Base-by-base conservation (phyloP, 1,140 invertebrate genomes). In the Drosophila varians region DNA sequence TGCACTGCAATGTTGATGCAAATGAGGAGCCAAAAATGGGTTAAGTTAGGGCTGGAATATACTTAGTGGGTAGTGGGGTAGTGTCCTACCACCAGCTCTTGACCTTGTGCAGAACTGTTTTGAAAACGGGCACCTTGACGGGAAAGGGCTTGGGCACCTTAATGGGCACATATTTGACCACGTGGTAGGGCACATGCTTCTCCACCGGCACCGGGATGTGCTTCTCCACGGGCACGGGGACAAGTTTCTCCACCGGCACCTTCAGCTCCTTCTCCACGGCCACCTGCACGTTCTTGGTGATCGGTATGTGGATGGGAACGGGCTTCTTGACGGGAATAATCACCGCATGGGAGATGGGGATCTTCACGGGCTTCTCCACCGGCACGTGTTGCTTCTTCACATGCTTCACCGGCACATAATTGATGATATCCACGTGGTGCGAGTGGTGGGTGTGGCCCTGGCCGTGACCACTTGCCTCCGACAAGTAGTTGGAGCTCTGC, bases 61-160 rank as follows among this genome's bases (percentile, higher is more conserved):
- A 31, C 28, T 31, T 31, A 31, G 28, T 31, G 11, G 2, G 0
- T 31, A 31, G 9, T 31, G 28, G 25, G 3, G 5, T 7, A 11
- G 28, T 31, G 3, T 51, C 23, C 58, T 89, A 90, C 89, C 89
- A 90, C 90, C 79, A 90, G 8, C 89, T 71, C 70, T 93, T 94
- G 46, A 93, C 91, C 19, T 93, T 93, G 65, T 94, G 93, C 72
- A 93, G 92, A 49, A 95, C 92, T 48, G 94, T 94, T 76, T 95
- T 96, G 79, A 95, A 94, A 23, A 96, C 93, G 11, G 95, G 95
- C 45, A 95, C 93, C 77, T 95, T 95, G n/a, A 95, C 94, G 7
- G 95, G 95, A 61, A 95, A 95, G 1, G 95, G 95, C 65, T 95
- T 95, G 38, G 95, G 94, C 18, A 95, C 93, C 5, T 94, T 95